Conservation (phyloP, 2,113 vertebrate genomes). For the Neotoma lepida region DNA sequence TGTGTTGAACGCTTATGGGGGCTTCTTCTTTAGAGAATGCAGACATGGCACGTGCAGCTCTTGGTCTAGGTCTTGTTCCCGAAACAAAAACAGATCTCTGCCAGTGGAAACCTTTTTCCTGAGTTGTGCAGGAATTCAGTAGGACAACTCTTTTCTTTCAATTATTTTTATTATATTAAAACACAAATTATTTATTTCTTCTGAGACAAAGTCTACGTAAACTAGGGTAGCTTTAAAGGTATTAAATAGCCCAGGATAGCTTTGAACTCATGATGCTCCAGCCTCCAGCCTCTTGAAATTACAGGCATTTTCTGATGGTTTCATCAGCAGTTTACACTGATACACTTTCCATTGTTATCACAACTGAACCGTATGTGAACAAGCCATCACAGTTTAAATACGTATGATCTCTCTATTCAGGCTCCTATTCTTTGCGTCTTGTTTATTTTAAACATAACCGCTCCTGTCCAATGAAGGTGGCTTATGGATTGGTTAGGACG, state of each 20-base stretch:
- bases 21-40: neutral
- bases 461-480: neutral
- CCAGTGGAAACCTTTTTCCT: neutral
- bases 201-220: neutral
- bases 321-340: constrained; percentile 70
- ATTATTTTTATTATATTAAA: no score
- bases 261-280: neutral
- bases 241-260: neutral
- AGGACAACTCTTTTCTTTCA: neutral
- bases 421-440: neutral
- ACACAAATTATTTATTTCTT: no score
- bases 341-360: constrained; percentile 73
- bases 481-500: neutral
- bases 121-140: fast-evolving
- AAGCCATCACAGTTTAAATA: neutral
- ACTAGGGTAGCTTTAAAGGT: neutral
- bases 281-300: neutral
- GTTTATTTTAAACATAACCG: neutral
- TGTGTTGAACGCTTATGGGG: neutral
- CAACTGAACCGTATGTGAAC: constrained; percentile 69
- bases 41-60: neutral
- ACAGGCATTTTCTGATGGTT: constrained; percentile 59
- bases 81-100: neutral
- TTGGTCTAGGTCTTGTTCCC: neutral
- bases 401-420: neutral